Conservation (phyloP, 2,888 invertebrate genomes). For the Gastrophysa polygoni region DNA sequence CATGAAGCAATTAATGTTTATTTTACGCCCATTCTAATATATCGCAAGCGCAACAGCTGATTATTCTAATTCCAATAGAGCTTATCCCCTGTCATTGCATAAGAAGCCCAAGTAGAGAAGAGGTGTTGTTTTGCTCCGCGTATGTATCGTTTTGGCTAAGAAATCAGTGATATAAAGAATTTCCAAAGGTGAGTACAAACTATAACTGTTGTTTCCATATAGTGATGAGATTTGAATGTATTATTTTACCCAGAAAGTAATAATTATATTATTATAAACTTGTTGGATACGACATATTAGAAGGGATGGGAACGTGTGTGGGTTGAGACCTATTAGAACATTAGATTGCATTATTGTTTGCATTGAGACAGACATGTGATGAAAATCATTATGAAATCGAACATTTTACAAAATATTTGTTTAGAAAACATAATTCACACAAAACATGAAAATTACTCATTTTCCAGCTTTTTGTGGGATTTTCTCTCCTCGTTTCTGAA, state of each 20-base stretch:
- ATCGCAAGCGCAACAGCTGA: conserved; percentile 5
- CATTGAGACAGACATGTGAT: background rate
- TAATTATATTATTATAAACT: background rate
- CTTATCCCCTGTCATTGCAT: conserved; percentile 2
- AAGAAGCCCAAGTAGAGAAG: conserved; percentile 8
- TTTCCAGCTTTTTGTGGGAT: too few relatives aligned
- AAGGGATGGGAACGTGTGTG: background rate
- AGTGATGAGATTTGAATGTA: background rate
- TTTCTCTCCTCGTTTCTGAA: too few relatives aligned
- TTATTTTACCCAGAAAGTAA: background rate
- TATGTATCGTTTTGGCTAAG: background rate
- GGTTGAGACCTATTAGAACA: background rate
- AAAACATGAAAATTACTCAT: background rate
- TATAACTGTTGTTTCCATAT: background rate
- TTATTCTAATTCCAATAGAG: background rate
- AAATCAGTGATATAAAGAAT: conserved; percentile 1
- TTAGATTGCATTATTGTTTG: too few relatives aligned
- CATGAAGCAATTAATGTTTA: background rate
- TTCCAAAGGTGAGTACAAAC: conserved; percentile 2
- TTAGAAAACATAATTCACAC: background rate
- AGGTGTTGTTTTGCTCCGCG: background rate
- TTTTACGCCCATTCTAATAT: conserved; percentile 11
- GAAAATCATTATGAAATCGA: background rate
- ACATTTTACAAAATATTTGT: background rate
- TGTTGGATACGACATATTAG: too few relatives aligned